Evolutionary conservation across 2,113 vertebrate species (phyloP).

Genomic region (Pitta sordida): DNA sequence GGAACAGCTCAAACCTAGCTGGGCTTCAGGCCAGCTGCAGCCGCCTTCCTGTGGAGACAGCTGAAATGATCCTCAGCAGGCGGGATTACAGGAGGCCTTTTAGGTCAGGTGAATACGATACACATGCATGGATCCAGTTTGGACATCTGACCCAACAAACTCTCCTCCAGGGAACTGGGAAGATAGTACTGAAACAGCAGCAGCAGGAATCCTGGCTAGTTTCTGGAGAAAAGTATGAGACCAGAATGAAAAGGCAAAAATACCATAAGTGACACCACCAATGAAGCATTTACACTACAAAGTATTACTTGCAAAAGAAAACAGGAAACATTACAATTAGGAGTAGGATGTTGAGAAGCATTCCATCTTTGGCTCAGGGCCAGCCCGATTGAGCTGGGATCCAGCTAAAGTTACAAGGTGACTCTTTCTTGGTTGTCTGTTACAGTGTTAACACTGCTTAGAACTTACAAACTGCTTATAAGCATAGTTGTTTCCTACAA

Average conservation of each 20-base stretch:
- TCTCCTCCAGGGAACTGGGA: background rate
- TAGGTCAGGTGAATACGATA: slow-evolving; percentile 36
- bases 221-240: background rate
- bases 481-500: background rate
- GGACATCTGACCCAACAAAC: slow-evolving; percentile 34
- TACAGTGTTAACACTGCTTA: background rate
- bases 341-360: background rate
- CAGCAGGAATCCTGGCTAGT: background rate
- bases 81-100: background rate
- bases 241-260: slow-evolving; percentile 19
- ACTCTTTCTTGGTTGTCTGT: background rate
- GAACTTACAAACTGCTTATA: no score
- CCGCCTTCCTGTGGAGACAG: background rate
- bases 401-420: background rate
- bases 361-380: background rate
- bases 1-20: background rate
- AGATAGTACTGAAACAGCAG: background rate
- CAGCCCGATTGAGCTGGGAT: background rate
- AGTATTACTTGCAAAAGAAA: slow-evolving; percentile 17
- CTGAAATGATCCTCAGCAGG: background rate
- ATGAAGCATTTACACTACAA: background rate
- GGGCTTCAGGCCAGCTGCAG: slow-evolving; percentile 4
- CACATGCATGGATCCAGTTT: background rate
- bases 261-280: background rate
- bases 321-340: background rate